These are phyloP conservation scores for Lanistes nyassanus DNA, from an alignment of 1,140 invertebrate genomes.

Conservation along the genomic window DNA sequence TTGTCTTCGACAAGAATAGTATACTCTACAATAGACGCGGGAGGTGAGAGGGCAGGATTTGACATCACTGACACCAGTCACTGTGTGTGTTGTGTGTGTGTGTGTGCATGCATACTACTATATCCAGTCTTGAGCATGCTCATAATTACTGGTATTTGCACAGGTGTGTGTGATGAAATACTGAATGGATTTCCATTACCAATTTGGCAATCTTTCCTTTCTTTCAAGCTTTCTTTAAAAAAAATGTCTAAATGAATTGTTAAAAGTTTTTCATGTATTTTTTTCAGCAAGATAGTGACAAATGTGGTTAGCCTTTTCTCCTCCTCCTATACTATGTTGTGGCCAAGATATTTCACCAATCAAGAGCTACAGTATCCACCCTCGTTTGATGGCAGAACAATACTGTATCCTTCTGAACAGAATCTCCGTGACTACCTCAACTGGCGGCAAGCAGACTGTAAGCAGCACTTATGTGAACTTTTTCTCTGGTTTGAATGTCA, in stretches of 20 bases:
- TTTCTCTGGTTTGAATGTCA: no score
- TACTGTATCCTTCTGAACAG: conserved; percentile 89
- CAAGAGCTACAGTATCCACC: conserved; percentile 83
- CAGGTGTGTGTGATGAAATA: no score
- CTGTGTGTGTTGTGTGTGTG: no score
- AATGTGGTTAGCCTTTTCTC: conserved; percentile 90
- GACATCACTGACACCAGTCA: background rate
- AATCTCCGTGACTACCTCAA: conserved; percentile 93
- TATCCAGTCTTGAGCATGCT: no score
- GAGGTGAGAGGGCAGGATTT: conserved; percentile 44
- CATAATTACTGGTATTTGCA: no score
- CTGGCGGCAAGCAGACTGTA: conserved; percentile 96
- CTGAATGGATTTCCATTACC: no score
- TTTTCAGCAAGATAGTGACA: conserved; percentile 81
- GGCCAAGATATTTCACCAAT: conserved; percentile 82
- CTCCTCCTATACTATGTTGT: conserved; percentile 87
- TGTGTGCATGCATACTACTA: no score
- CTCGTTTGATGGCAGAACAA: conserved; percentile 87
- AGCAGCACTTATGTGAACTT: conserved; percentile 27
- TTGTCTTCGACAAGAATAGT: conserved; percentile 84
- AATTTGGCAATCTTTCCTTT: no score
- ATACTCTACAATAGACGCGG: conserved; percentile 81
- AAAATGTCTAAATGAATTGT: no score
- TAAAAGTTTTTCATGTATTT: conserved; percentile 16
- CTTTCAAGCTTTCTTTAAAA: no score